These are phyloP conservation scores for Callithrix jacchus DNA, from an alignment of 2,113 vertebrate genomes.

Conservation along the genomic window DNA sequence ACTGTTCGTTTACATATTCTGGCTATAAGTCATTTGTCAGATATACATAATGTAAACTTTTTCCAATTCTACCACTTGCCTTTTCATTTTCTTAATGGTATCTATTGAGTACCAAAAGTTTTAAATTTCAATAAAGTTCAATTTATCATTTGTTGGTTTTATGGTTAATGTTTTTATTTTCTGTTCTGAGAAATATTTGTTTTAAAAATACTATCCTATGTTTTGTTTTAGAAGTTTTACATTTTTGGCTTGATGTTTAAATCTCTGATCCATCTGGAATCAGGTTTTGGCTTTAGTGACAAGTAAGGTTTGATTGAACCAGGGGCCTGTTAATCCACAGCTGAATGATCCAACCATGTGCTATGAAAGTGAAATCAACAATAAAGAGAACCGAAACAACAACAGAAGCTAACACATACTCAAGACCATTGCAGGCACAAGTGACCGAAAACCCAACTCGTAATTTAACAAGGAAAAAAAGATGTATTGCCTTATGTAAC, in stretches of 20 bases:
- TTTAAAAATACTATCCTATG: not conserved
- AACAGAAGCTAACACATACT: not conserved
- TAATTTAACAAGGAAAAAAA: constrained; percentile 11
- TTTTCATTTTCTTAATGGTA: not conserved
- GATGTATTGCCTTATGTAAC: not conserved
- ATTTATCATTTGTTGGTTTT: not conserved
- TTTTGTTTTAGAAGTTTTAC: not conserved
- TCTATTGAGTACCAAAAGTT: not conserved
- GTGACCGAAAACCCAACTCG: not conserved
- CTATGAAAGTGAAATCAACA: not conserved
- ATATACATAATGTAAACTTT: not conserved
- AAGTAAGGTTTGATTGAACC: not conserved
- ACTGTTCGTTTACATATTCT: not conserved
- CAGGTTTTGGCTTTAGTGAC: not conserved
- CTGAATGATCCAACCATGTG: not conserved
- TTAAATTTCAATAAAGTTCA: not conserved
- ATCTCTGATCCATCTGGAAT: not conserved
- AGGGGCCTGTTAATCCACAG: not conserved
- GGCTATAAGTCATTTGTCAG: not conserved
- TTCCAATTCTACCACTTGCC: not conserved
- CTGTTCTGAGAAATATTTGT: not conserved
- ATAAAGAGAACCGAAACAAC: not conserved
- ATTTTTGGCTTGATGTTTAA: not conserved
- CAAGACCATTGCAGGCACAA: not conserved
- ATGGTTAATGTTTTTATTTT: not conserved